Conservation (phyloP, 2,888 invertebrate genomes). For the Scaptomyza reducta region DNA sequence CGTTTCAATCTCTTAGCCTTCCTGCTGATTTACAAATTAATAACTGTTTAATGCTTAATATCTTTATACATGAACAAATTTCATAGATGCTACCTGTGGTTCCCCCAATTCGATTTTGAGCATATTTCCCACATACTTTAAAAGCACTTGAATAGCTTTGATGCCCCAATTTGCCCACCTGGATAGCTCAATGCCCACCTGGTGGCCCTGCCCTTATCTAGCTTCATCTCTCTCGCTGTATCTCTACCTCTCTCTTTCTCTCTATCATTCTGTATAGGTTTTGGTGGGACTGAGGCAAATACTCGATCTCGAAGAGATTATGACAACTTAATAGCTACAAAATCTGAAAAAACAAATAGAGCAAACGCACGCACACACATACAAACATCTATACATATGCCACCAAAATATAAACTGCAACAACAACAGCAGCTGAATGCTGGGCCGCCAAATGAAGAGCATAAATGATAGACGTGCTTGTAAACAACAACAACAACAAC, state of each 20-base stretch:
- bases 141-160: conserved; percentile 14
- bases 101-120: conserved; percentile 6
- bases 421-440: conserved; percentile 36
- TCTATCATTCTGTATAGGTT: conserved; percentile 1
- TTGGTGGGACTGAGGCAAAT: conserved; percentile 52
- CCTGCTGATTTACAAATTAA: background rate
- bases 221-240: conserved; percentile 2
- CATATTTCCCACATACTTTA: conserved; percentile 15
- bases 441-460: conserved; percentile 61
- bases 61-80: background rate
- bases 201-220: conserved; percentile 50
- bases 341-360: conserved; percentile 69
- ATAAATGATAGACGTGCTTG: conserved; percentile 70
- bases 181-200: conserved; percentile 46
- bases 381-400: conserved; percentile 8
- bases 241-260: conserved; percentile 4
- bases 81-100: conserved; percentile 15
- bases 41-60: background rate
- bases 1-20: background rate
- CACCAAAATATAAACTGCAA: conserved; percentile 42
- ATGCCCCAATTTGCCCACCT: conserved; percentile 54
- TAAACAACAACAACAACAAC: conserved; percentile 54
- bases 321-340: conserved; percentile 76
- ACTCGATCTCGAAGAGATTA: conserved; percentile 71
- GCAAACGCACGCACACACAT: conserved; percentile 53